phyloP scores from a whole-genome alignment of 2,797 vertebrate genomes.

The Liasis olivaceus region DNA sequence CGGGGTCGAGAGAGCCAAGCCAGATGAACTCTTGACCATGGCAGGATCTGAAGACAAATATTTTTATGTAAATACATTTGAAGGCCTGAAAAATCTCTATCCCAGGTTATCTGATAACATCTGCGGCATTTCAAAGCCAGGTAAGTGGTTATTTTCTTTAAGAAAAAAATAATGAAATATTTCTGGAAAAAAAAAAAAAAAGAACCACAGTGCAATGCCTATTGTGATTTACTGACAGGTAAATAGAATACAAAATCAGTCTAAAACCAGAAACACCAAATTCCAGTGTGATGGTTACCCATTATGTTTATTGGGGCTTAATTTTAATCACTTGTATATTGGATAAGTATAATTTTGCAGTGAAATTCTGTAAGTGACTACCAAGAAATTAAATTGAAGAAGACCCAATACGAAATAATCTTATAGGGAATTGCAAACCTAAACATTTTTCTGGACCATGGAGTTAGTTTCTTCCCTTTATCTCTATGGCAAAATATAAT shows the following conservation, averaged over 20 bases:
- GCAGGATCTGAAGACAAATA: slow-evolving; percentile 69
- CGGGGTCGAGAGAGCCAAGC: slow-evolving; percentile 63
- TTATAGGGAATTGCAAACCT: neutral
- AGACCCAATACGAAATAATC: neutral
- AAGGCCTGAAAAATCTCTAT: slow-evolving; percentile 64
- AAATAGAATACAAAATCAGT: neutral
- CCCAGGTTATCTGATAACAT: slow-evolving; percentile 58
- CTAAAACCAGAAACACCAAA: neutral
- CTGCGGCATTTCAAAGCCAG: slow-evolving; percentile 64
- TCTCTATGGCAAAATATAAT: neutral
- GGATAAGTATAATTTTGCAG: neutral
- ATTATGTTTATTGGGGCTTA: neutral
- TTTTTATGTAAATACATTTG: slow-evolving; percentile 70
- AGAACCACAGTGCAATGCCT: neutral
- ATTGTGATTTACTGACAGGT: neutral
- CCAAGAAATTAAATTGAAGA: neutral
- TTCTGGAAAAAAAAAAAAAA: neutral
- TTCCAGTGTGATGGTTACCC: neutral
- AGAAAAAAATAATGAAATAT: neutral
- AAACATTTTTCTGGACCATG: neutral
- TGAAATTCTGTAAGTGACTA: neutral
- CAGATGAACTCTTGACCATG: slow-evolving; percentile 63
- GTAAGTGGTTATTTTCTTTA: slow-evolving; percentile 46
- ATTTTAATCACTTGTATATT: neutral
- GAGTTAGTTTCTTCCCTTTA: neutral